A percentile compares a stretch with the other conserved stretches of the same genome.
These are phyloP conservation scores for Geophilus truncorum DNA, from an alignment of 2,888 invertebrate genomes.

Conservation along the genomic window DNA sequence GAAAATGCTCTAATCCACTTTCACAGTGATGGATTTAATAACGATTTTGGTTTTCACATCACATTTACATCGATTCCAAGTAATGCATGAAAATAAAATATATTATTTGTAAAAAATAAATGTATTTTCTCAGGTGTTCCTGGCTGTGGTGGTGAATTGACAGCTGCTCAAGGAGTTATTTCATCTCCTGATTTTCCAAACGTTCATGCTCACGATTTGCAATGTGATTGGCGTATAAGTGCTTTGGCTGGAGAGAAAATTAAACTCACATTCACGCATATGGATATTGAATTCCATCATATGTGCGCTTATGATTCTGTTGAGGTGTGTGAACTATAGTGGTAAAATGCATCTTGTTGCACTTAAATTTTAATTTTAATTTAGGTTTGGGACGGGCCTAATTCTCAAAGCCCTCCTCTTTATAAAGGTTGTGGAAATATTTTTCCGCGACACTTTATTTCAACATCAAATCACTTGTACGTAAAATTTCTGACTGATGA, in stretches of 20 bases:
- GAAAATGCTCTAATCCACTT: slow-evolving; percentile 64
- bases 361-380: not conserved
- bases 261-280: slow-evolving; percentile 59
- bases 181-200: slow-evolving; percentile 59
- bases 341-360: too few species aligned
- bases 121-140: slow-evolving; percentile 59
- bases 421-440: slow-evolving; percentile 68
- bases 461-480: slow-evolving; percentile 57
- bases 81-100: too few species aligned
- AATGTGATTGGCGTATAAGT: slow-evolving; percentile 77
- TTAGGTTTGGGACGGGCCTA: slow-evolving; percentile 64
- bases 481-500: slow-evolving; percentile 60
- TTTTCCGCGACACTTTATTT: slow-evolving; percentile 57
- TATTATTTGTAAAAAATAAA: too few species aligned
- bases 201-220: slow-evolving; percentile 56
- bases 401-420: slow-evolving; percentile 59
- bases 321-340: slow-evolving; percentile 54
- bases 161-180: slow-evolving; percentile 60
- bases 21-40: slow-evolving; percentile 66
- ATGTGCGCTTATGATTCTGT: slow-evolving; percentile 63
- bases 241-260: slow-evolving; percentile 61
- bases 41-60: slow-evolving; percentile 78
- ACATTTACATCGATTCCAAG: slow-evolving; percentile 58
- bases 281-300: slow-evolving; percentile 60
- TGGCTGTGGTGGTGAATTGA: slow-evolving; percentile 75